These are phyloP conservation scores for Chaitophorus viminalis DNA, from an alignment of 2,888 invertebrate genomes.

Conservation along the genomic window DNA sequence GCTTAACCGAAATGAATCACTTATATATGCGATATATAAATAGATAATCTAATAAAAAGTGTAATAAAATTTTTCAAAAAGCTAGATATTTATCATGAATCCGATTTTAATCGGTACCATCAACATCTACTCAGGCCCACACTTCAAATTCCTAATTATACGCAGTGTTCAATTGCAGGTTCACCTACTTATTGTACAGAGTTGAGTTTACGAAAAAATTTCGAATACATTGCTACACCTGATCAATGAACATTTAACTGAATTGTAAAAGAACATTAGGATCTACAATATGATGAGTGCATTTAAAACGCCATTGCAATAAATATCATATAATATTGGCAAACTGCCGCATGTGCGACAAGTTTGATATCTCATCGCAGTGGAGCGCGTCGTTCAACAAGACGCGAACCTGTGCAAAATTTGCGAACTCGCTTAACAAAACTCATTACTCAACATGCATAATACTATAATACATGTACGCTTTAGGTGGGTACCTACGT, in stretches of 20 bases:
- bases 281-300: no score
- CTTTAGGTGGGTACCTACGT: no score
- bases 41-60: conserved; percentile 7
- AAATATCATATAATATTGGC: neutral
- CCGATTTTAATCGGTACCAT: neutral
- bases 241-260: neutral
- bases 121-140: neutral
- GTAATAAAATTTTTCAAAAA: neutral
- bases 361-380: no score
- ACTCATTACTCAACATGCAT: no score
- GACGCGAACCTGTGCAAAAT: neutral
- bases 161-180: neutral
- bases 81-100: neutral
- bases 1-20: neutral
- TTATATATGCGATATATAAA: neutral
- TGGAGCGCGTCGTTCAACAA: neutral
- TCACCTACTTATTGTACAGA: neutral
- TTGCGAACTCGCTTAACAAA: neutral
- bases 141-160: neutral
- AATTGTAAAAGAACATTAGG: no score
- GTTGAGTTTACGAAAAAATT: neutral
- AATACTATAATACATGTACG: no score
- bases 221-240: neutral
- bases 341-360: no score
- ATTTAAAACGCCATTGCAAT: no score